Evolutionary conservation across 2,113 vertebrate species (phyloP).

Genomic region (Suricata suricatta): DNA sequence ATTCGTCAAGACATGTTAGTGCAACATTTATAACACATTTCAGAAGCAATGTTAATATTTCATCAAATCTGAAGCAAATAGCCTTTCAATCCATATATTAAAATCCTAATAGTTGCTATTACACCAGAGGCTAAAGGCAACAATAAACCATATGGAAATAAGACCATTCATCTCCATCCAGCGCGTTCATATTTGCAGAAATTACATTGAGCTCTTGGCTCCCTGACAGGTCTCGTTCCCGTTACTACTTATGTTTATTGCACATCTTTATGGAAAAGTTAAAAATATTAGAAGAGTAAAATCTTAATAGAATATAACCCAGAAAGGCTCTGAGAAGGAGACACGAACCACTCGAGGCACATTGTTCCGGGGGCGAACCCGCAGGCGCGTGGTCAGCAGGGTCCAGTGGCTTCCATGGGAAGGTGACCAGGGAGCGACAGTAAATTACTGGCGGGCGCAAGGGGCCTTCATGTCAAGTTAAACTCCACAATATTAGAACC

Average conservation of each 20-base stretch:
- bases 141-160: not conserved
- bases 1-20: not conserved
- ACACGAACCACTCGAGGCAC: not conserved
- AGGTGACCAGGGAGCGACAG: fast-evolving
- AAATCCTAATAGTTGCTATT: conserved; percentile 14
- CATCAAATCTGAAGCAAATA: conserved; percentile 47
- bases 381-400: fast-evolving
- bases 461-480: no score
- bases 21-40: not conserved
- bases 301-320: not conserved
- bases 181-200: not conserved
- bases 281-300: conserved; percentile 41
- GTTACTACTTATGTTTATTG: conserved; percentile 29
- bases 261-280: conserved; percentile 54
- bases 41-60: conserved; percentile 42
- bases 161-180: not conserved
- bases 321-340: not conserved
- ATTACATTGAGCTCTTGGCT: not conserved
- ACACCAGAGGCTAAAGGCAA: not conserved
- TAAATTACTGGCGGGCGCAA: fast-evolving
- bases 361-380: not conserved
- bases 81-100: conserved; percentile 29
- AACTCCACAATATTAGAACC: not conserved
- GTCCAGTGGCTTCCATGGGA: fast-evolving
- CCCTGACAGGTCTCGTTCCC: not conserved